phyloP scores from a whole-genome alignment of 2,113 vertebrate species.

The Furnarius figulus region DNA sequence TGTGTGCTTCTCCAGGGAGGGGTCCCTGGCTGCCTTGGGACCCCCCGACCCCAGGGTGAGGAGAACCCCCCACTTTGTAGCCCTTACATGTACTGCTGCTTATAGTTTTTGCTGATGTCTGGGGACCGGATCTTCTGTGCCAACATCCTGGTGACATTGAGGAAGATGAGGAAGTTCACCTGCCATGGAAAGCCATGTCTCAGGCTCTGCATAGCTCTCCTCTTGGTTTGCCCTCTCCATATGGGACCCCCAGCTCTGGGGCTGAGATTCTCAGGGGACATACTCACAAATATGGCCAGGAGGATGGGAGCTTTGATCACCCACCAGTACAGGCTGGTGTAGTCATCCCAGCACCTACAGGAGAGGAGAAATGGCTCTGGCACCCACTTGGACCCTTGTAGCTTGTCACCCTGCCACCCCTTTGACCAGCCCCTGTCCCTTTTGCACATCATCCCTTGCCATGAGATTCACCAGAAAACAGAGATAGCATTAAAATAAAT shows the following conservation, averaged over 20 bases:
- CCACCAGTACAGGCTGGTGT: conserved; percentile 74
- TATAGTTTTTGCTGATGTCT: conserved; percentile 54
- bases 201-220: neutral
- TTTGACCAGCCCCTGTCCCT: neutral
- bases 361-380: neutral
- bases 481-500: neutral
- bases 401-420: neutral
- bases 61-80: neutral
- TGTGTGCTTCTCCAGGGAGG: neutral
- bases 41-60: accelerated
- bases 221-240: accelerated
- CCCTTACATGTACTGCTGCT: conserved; percentile 67
- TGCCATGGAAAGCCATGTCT: neutral
- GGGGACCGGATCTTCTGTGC: conserved; percentile 69
- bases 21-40: neutral
- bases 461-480: neutral
- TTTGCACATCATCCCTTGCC: neutral
- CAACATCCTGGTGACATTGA: conserved; percentile 76
- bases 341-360: conserved; percentile 74
- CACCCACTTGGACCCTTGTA: neutral
- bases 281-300: conserved; percentile 74
- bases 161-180: conserved; percentile 74
- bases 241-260: neutral
- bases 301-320: conserved; percentile 77
- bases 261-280: neutral